Conservation (phyloP, 2,888 invertebrate genomes). For the Tachina grossa region DNA sequence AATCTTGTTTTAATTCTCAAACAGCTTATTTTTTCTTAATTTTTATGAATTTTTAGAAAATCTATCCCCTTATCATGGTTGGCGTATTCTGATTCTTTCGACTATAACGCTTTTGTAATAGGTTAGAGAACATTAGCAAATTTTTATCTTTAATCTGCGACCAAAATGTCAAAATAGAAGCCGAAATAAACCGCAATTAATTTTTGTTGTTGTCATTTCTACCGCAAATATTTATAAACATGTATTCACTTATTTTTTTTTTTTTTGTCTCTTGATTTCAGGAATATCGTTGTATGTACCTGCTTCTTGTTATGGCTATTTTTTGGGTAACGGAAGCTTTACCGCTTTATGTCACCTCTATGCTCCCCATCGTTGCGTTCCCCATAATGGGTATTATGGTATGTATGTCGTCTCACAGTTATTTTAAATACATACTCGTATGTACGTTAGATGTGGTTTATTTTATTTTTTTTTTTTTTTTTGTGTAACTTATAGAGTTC, state of each 20-base stretch:
- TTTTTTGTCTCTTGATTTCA: slow-evolving; percentile 76
- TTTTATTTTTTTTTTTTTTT: slow-evolving; percentile 20
- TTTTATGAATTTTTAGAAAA: too few relatives aligned
- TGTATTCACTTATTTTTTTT: neutral
- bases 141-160: too few relatives aligned
- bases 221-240: neutral
- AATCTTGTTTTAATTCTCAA: too few relatives aligned
- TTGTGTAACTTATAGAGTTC: slow-evolving; percentile 78
- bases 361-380: slow-evolving; percentile 92
- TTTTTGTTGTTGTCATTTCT: neutral
- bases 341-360: slow-evolving; percentile 91
- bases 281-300: slow-evolving; percentile 90
- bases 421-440: neutral
- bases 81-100: too few relatives aligned
- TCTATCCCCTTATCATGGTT: too few relatives aligned
- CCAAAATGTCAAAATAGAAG: too few relatives aligned
- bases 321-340: slow-evolving; percentile 93
- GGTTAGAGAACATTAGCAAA: too few relatives aligned
- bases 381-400: slow-evolving; percentile 91
- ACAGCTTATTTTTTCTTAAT: too few relatives aligned
- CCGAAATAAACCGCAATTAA: too few relatives aligned
- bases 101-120: too few relatives aligned
- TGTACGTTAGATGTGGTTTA: slow-evolving; percentile 21
- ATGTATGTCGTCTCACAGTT: slow-evolving; percentile 60
- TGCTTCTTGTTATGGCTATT: slow-evolving; percentile 91